Evolutionary conservation across 2,888 invertebrate genomes (phyloP).

Genomic region (Tuta absoluta): DNA sequence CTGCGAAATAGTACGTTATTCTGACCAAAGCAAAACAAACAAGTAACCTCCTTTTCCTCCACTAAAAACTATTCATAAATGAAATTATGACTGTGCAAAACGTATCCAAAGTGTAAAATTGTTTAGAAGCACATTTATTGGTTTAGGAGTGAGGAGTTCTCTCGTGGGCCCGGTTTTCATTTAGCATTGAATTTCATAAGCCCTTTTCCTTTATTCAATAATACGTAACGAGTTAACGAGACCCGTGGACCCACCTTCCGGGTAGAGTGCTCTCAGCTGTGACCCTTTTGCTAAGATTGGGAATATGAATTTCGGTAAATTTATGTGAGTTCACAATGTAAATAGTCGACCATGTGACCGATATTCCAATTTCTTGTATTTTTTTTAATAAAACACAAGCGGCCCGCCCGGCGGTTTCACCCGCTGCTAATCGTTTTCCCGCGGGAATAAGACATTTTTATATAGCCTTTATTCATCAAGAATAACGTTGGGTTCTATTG

Average conservation of each 20-base stretch:
- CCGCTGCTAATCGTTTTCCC: too few species aligned
- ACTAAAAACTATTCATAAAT: constrained; percentile 18
- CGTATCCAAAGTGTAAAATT: constrained; percentile 23
- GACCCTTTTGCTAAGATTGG: constrained; percentile 29
- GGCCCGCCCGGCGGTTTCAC: too few species aligned
- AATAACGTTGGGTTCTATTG: too few species aligned
- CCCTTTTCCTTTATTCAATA: constrained; percentile 60
- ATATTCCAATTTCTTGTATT: too few species aligned
- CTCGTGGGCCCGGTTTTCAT: constrained; percentile 50
- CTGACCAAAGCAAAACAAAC: not conserved
- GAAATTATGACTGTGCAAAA: constrained; percentile 19
- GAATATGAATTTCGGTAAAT: constrained; percentile 8
- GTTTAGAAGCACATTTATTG: constrained; percentile 33
- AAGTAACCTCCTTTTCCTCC: constrained; percentile 27
- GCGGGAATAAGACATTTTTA: too few species aligned
- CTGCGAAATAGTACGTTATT: not conserved
- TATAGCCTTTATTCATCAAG: too few species aligned
- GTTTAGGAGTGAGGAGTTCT: constrained; percentile 39
- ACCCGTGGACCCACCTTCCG: constrained; percentile 45
- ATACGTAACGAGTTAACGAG: constrained; percentile 52
- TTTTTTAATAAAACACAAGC: too few species aligned
- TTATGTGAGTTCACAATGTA: not conserved
- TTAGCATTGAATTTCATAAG: constrained; percentile 53
- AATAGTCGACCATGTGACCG: not conserved
- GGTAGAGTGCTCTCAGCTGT: constrained; percentile 37